phyloP scores from a whole-genome alignment of 2,113 vertebrate genomes.

The Chamaetylas fuelleborni region DNA sequence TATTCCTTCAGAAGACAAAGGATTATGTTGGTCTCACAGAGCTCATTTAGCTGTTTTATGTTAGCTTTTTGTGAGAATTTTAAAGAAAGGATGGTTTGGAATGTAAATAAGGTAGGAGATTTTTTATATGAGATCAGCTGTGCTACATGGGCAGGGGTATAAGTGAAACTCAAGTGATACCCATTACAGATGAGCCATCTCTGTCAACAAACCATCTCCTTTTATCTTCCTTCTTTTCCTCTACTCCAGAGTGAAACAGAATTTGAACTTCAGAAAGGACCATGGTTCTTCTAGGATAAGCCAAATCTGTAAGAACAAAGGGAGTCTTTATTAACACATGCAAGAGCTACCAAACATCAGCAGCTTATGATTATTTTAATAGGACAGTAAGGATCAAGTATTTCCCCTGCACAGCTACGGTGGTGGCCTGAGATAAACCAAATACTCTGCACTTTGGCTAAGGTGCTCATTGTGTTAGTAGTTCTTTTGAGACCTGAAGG shows the following conservation, averaged over 20 bases:
- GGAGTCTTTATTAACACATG: neutral
- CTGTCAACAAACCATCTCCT: neutral
- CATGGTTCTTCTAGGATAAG: rapidly evolving
- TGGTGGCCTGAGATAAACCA: neutral
- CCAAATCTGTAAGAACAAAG: neutral
- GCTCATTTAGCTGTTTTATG: neutral
- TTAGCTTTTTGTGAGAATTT: neutral
- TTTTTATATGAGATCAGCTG: neutral
- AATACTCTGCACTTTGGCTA: neutral
- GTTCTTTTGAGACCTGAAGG: neutral
- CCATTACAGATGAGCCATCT: neutral
- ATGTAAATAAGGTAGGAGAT: neutral
- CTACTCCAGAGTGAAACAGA: neutral
- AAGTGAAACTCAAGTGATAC: neutral
- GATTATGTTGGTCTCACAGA: neutral
- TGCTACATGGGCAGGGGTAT: neutral
- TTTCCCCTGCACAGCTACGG: neutral
- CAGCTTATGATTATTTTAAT: neutral
- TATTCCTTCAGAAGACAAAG: neutral
- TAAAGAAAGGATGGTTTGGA: neutral
- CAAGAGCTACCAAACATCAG: neutral
- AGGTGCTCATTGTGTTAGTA: neutral
- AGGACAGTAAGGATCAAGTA: neutral
- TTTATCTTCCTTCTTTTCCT: neutral
- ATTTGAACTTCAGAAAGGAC: neutral